Evolutionary conservation across 2,113 vertebrate species (phyloP), one percentile per base, ranked within the genome.

Genomic region (Burhinus bistriatus): DNA sequence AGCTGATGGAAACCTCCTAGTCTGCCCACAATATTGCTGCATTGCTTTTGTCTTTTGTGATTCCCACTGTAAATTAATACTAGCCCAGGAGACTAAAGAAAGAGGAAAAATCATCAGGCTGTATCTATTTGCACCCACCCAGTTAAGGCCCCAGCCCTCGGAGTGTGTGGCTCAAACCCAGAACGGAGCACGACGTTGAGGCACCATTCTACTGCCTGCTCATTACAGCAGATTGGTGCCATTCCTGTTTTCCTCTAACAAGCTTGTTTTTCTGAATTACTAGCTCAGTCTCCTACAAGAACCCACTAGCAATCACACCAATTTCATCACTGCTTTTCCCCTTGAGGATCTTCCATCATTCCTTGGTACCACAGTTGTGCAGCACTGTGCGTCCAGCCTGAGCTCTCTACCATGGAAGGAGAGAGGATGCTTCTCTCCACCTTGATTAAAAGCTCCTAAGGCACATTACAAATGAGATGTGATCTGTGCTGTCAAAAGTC

Each of bases 381-480:
- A 20, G 29, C 12, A 9, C 30, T 32, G 14, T 25, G 36, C 1
- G 2, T 30, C 30, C 71, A 85, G 51, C 44, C 20, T 84, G 87
- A 72, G n/a, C 47, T 62, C 5, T 52, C 62, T 61, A 34, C 44
- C 23, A 4, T 36, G 30, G 83, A 72, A 87, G 81, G 44, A 90
- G 80, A 59, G 36, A 93, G 61, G 23, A 87, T 14, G 1, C 54
- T 64, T 57, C 15, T 38, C 15, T 80, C 22, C 11, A 22, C 62
- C 87, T 90, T 70, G 81, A 87, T 91, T 83, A 85, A 54, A 88
- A 61, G 73, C 58, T 92, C 76, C 54, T 86, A 65, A 93, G 34
- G 80, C 81, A 55, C 26, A 45, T 91, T 65, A 52, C 51, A 96
- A 96, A 95, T 58, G 79, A 91, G 86, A 79, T 72, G 80, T 97